These are phyloP conservation scores for Diadegma fenestrale DNA, from an alignment of 2,888 invertebrate genomes.

Conservation along the genomic window DNA sequence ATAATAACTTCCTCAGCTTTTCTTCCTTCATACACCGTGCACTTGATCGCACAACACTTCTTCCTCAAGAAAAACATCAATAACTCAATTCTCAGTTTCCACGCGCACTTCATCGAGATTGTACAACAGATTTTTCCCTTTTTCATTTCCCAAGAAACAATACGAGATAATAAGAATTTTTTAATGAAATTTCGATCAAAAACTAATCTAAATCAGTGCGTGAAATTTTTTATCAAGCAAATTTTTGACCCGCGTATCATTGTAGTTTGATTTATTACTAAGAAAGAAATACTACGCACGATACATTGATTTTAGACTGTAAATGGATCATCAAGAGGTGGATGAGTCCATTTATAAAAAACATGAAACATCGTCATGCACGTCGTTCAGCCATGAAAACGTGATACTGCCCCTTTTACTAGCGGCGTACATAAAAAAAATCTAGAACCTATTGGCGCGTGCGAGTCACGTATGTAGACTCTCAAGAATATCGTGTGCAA, in stretches of 20 bases:
- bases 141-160: neutral
- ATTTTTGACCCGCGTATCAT: too few species aligned
- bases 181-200: neutral
- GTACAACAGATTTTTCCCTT: constrained; percentile 7
- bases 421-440: constrained; percentile 25
- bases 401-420: constrained; percentile 16
- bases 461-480: constrained; percentile 63
- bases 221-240: too few species aligned
- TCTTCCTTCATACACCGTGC: constrained; percentile 59
- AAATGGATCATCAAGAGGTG: neutral
- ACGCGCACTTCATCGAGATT: constrained; percentile 14
- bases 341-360: constrained; percentile 24
- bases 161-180: neutral
- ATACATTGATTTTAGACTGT: neutral
- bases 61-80: constrained; percentile 61
- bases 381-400: constrained; percentile 35
- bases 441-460: constrained; percentile 58
- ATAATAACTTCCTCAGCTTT: constrained; percentile 71
- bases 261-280: neutral
- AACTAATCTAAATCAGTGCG: too few species aligned
- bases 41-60: constrained; percentile 47
- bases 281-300: neutral
- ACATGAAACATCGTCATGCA: constrained; percentile 20
- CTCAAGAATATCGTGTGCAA: constrained; percentile 59
- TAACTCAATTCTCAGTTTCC: constrained; percentile 62